A percentile compares a stretch with the other conserved stretches of the same genome.
Conservation (phyloP, 1,140 invertebrate genomes). For the Archegozetes longisetosus region DNA sequence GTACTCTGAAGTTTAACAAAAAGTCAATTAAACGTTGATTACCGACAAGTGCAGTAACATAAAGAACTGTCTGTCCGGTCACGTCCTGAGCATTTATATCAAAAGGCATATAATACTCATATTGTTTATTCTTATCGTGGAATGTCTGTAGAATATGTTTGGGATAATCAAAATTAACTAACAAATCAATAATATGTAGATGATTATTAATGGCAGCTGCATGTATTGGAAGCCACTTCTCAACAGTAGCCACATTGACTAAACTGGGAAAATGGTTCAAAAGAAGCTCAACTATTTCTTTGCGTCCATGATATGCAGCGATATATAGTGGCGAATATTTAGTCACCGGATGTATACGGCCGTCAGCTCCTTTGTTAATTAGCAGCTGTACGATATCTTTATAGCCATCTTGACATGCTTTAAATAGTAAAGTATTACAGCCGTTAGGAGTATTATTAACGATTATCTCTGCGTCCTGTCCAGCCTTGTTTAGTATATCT, state of each 20-base stretch:
- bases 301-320: slow-evolving; percentile 66
- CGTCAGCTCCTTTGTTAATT: slow-evolving; percentile 64
- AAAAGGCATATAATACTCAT: slow-evolving; percentile 69
- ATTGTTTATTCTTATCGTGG: slow-evolving; percentile 45
- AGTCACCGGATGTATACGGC: slow-evolving; percentile 65
- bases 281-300: slow-evolving; percentile 60
- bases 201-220: slow-evolving; percentile 79
- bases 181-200: slow-evolving; percentile 48
- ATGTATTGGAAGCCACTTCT: slow-evolving; percentile 80
- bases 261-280: slow-evolving; percentile 49
- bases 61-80: slow-evolving; percentile 71
- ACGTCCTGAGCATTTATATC: slow-evolving; percentile 78
- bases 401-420: slow-evolving; percentile 62
- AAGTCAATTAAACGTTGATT: slow-evolving; percentile 61
- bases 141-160: slow-evolving; percentile 46
- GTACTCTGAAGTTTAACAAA: slow-evolving; percentile 53
- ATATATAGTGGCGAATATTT: slow-evolving; percentile 84
- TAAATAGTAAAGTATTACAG: slow-evolving; percentile 67
- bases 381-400: slow-evolving; percentile 59
- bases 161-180: slow-evolving; percentile 70
- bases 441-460: slow-evolving; percentile 71
- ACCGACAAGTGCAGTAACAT: slow-evolving; percentile 66
- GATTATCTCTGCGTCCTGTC: slow-evolving; percentile 24
- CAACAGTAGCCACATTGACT: slow-evolving; percentile 59
- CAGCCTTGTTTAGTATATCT: slow-evolving; percentile 45